These are phyloP conservation scores for Arctocebus calabarensis DNA, from an alignment of 2,797 vertebrate species.

Conservation along the genomic window DNA sequence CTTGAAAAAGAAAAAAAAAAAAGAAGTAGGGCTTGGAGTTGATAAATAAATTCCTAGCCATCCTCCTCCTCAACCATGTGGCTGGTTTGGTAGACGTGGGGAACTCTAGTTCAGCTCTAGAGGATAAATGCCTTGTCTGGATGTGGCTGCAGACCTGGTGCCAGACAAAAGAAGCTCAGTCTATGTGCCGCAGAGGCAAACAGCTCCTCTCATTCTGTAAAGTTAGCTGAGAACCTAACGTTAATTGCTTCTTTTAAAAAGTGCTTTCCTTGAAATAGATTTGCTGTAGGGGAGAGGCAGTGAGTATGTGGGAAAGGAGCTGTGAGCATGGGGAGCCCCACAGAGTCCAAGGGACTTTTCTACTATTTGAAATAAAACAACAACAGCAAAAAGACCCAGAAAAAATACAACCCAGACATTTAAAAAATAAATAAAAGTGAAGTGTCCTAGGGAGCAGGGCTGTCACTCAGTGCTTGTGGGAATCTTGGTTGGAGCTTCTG, in stretches of 20 bases:
- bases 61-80: background rate
- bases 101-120: background rate
- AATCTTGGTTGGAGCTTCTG: background rate
- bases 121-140: slow-evolving; percentile 17
- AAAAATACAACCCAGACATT: slow-evolving; percentile 69
- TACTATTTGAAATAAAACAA: slow-evolving; percentile 76
- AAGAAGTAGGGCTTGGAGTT: slow-evolving; percentile 40
- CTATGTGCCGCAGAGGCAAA: background rate
- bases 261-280: slow-evolving; percentile 55
- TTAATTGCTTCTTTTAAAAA: slow-evolving; percentile 11
- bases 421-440: background rate
- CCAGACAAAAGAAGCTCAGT: slow-evolving; percentile 26
- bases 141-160: slow-evolving; percentile 29
- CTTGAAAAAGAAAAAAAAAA: too few species aligned
- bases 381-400: slow-evolving; percentile 42
- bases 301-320: slow-evolving; percentile 16
- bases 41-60: slow-evolving; percentile 15
- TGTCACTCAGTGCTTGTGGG: background rate
- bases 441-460: background rate
- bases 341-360: slow-evolving; percentile 72
- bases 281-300: slow-evolving; percentile 55
- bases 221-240: slow-evolving; percentile 6
- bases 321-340: slow-evolving; percentile 60
- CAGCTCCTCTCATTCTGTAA: slow-evolving; percentile 55
- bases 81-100: background rate